Percentiles rank a stretch among this genome's conserved stretches.
Evolutionary conservation across 2,113 vertebrate genomes (phyloP).

Genomic region (Thomomys bottae): DNA sequence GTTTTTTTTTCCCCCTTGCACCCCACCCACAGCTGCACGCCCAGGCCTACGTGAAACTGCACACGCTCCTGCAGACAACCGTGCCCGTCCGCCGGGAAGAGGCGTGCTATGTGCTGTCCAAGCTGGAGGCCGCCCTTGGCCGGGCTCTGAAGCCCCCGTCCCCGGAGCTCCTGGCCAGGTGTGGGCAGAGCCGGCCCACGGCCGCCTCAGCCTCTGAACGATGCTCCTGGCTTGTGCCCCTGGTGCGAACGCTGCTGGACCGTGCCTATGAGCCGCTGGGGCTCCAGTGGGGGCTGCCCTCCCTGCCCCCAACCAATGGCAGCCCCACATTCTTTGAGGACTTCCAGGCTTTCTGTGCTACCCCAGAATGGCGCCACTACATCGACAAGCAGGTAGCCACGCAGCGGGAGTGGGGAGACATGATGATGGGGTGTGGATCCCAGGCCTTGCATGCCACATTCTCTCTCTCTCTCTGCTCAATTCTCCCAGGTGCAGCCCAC

Average conservation of each 20-base stretch:
- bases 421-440: no score
- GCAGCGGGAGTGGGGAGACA: no score
- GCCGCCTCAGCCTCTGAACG: constrained; percentile 73
- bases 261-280: constrained; percentile 90
- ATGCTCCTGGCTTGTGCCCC: constrained; percentile 93
- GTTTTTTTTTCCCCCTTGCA: no score
- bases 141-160: constrained; percentile 72
- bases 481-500: constrained; percentile 90
- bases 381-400: constrained; percentile 91
- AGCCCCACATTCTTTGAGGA: constrained; percentile 96
- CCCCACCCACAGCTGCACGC: constrained; percentile 88
- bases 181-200: rapidly evolving
- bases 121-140: constrained; percentile 89
- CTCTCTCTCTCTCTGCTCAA: no score
- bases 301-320: constrained; percentile 94
- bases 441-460: no score
- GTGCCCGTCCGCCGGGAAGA: constrained; percentile 89
- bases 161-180: rapidly evolving
- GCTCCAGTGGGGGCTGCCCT: constrained; percentile 92
- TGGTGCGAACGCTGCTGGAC: constrained; percentile 93
- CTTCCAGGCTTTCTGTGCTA: constrained; percentile 92
- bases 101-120: constrained; percentile 95
- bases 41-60: constrained; percentile 95
- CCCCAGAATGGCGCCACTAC: constrained; percentile 93
- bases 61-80: constrained; percentile 93